Percentiles rank a stretch among this genome's conserved stretches.
These are phyloP conservation scores for Andrena chrysosceles DNA, from an alignment of 2,888 invertebrate genomes.

Conservation along the genomic window DNA sequence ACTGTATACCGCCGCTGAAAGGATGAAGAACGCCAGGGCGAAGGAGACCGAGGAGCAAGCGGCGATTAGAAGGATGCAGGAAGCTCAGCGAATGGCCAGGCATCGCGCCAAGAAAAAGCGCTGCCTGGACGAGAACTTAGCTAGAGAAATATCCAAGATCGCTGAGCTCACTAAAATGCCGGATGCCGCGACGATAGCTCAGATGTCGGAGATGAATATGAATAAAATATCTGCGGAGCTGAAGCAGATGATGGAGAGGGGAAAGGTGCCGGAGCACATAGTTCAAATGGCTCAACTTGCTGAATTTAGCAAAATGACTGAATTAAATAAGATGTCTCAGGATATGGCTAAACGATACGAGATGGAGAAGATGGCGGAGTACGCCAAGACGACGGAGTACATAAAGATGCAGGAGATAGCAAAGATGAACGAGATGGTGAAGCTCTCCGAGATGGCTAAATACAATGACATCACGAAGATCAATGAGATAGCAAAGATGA, in stretches of 20 bases:
- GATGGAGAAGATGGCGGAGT: slow-evolving; percentile 84
- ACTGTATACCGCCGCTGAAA: slow-evolving; percentile 79
- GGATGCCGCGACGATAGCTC: slow-evolving; percentile 81
- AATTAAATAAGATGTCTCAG: slow-evolving; percentile 82
- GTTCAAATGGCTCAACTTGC: slow-evolving; percentile 84
- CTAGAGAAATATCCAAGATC: slow-evolving; percentile 83
- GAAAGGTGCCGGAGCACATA: slow-evolving; percentile 84
- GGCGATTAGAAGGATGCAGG: slow-evolving; percentile 82
- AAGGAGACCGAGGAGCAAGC: slow-evolving; percentile 83
- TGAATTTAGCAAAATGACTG: slow-evolving; percentile 83
- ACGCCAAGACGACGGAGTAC: slow-evolving; percentile 82
- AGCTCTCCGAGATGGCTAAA: slow-evolving; percentile 83
- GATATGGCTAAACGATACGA: slow-evolving; percentile 83
- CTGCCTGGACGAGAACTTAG: slow-evolving; percentile 82
- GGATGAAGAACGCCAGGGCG: slow-evolving; percentile 83
- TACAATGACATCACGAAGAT: slow-evolving; percentile 82
- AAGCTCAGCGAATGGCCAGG: slow-evolving; percentile 83
- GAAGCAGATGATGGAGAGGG: slow-evolving; percentile 84
- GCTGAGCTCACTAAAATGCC: slow-evolving; percentile 83
- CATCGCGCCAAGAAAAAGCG: slow-evolving; percentile 84
- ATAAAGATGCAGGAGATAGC: slow-evolving; percentile 83
- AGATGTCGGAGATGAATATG: slow-evolving; percentile 84
- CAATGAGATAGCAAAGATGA: slow-evolving; percentile 81
- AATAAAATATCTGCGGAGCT: slow-evolving; percentile 84
- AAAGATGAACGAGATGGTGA: slow-evolving; percentile 84